Conservation (phyloP, 2,888 invertebrate genomes). For the Mechanitis mazaeus region DNA sequence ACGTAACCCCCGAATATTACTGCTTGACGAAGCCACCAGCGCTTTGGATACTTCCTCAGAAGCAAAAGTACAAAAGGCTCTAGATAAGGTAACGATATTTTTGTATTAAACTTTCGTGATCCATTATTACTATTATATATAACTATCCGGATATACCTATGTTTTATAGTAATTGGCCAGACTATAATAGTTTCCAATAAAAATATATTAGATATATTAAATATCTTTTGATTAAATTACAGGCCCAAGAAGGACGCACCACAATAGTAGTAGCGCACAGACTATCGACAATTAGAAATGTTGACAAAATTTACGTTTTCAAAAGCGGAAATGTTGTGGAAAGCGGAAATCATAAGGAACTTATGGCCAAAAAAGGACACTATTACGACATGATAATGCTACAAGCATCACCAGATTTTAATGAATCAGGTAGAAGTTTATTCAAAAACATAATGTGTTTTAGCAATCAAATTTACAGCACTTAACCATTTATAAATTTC, state of each 20-base stretch:
- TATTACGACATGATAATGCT: conserved; percentile 83
- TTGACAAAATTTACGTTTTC: conserved; percentile 84
- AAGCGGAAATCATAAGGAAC: conserved; percentile 81
- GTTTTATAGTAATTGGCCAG: too few relatives aligned
- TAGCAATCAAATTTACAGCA: too few relatives aligned
- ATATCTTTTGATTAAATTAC: conserved; percentile 19
- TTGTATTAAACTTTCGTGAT: not conserved
- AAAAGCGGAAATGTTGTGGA: conserved; percentile 82
- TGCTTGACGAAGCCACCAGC: conserved; percentile 92
- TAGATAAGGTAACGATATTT: conserved; percentile 77
- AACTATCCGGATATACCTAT: too few relatives aligned
- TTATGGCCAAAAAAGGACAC: conserved; percentile 80
- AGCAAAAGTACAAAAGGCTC: conserved; percentile 87
- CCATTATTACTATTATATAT: too few relatives aligned
- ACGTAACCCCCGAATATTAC: conserved; percentile 84
- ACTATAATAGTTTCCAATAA: not conserved
- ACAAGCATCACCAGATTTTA: conserved; percentile 70
- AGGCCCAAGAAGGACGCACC: conserved; percentile 84
- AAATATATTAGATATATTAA: not conserved
- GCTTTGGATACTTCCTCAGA: conserved; percentile 92
- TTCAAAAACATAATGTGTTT: not conserved
- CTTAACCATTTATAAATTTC: conserved; percentile 16
- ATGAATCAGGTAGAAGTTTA: conserved; percentile 28
- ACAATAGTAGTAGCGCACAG: conserved; percentile 88
- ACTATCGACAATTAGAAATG: conserved; percentile 83